Evolutionary conservation across 2,888 invertebrate genomes (phyloP).

Genomic region (Dioctria linearis): DNA sequence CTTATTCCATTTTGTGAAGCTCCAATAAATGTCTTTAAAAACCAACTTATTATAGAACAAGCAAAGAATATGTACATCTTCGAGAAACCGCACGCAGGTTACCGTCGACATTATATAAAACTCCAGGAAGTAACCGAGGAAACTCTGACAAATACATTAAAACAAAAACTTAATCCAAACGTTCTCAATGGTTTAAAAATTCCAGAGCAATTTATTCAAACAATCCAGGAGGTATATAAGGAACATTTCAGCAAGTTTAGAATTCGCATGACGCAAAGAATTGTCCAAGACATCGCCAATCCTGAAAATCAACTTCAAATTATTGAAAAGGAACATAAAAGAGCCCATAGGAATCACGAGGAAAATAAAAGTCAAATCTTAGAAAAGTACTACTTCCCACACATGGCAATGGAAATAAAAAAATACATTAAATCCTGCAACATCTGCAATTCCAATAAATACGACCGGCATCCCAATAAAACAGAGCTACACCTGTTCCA

Average conservation of each 20-base stretch:
- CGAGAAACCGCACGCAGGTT: conserved; percentile 11
- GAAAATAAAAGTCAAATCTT: conserved; percentile 35
- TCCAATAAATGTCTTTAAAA: conserved; percentile 12
- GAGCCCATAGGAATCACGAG: background rate
- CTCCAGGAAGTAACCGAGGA: background rate
- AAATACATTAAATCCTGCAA: background rate
- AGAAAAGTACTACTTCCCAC: conserved; percentile 30
- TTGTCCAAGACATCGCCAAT: conserved; percentile 2
- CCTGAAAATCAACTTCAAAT: conserved; percentile 2
- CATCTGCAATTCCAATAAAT: background rate
- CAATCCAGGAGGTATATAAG: conserved; percentile 2
- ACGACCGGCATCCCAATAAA: background rate
- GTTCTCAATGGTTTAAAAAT: conserved; percentile 15
- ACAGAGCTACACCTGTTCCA: background rate
- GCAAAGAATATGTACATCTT: background rate
- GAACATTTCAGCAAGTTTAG: conserved; percentile 14
- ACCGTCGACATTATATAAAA: background rate
- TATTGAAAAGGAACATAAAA: conserved; percentile 37
- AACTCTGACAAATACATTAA: background rate
- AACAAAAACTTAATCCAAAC: background rate
- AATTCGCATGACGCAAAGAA: conserved; percentile 5
- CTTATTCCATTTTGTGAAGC: conserved; percentile 58
- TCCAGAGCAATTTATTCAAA: background rate
- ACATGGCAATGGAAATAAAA: conserved; percentile 13
- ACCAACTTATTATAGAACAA: too few relatives aligned